Conservation (phyloP, 2,888 invertebrate species). For the Eremobia ochroleuca region DNA sequence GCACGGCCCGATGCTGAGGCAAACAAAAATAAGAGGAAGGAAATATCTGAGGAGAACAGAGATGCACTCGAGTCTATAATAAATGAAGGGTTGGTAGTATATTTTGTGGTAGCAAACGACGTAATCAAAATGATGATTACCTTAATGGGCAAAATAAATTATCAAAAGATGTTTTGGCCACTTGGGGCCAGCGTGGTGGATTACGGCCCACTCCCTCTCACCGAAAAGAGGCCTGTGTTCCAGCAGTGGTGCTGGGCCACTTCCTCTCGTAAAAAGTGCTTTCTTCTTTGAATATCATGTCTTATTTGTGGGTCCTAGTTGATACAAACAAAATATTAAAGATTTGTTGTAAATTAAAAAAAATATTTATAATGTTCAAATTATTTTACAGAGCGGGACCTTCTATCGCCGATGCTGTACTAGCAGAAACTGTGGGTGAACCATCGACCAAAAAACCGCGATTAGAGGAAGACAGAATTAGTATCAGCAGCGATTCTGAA, state of each 20-base stretch:
- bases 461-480: slow-evolving; percentile 78
- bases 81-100: slow-evolving; percentile 77
- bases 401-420: slow-evolving; percentile 65
- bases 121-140: background rate
- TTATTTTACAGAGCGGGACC: slow-evolving; percentile 71
- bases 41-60: slow-evolving; percentile 80
- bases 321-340: background rate
- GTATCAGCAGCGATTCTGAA: slow-evolving; percentile 81
- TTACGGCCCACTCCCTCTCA: background rate
- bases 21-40: slow-evolving; percentile 72
- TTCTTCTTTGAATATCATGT: background rate
- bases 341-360: background rate
- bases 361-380: background rate
- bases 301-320: background rate
- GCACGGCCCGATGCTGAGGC: slow-evolving; percentile 61
- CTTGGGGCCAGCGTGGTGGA: background rate
- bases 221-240: background rate
- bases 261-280: background rate
- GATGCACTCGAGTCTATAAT: slow-evolving; percentile 79
- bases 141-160: background rate
- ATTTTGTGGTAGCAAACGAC: background rate
- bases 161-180: background rate
- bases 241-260: background rate
- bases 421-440: slow-evolving; percentile 69
- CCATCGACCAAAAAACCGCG: slow-evolving; percentile 79